Conservation (phyloP, 2,888 invertebrate genomes). For the Neoitamus cyanurus region DNA sequence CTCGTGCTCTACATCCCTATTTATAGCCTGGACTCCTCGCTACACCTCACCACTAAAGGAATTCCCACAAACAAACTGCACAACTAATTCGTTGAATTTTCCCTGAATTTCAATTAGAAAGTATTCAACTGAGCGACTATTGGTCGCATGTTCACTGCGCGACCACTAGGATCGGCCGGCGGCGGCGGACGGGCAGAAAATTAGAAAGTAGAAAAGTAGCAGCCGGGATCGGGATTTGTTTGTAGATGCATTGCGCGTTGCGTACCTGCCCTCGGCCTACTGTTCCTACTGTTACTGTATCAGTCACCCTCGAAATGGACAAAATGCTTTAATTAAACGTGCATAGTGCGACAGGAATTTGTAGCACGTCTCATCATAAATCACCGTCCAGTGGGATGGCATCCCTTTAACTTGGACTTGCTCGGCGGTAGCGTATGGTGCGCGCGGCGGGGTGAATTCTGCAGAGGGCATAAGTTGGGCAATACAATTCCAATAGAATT, state of each 20-base stretch:
- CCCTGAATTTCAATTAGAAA: slow-evolving; percentile 2
- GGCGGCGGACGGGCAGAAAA: background rate
- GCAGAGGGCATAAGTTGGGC: slow-evolving; percentile 42
- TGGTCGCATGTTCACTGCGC: background rate
- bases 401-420: slow-evolving; percentile 33
- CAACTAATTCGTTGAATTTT: background rate
- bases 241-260: background rate
- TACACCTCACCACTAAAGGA: background rate
- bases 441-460: background rate
- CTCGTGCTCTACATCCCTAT: too few relatives aligned
- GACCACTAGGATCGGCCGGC: background rate
- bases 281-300: background rate
- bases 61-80: background rate
- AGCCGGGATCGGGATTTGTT: background rate
- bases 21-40: background rate
- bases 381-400: background rate
- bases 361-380: slow-evolving; percentile 43
- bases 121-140: background rate
- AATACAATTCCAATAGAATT: slow-evolving; percentile 51
- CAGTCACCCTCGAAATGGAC: slow-evolving; percentile 8
- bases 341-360: slow-evolving; percentile 41
- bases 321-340: slow-evolving; percentile 46
- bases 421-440: background rate
- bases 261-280: background rate
- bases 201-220: slow-evolving; percentile 10